Conservation (phyloP, 2,113 vertebrate genomes). For the Leucopsar rothschildi region DNA sequence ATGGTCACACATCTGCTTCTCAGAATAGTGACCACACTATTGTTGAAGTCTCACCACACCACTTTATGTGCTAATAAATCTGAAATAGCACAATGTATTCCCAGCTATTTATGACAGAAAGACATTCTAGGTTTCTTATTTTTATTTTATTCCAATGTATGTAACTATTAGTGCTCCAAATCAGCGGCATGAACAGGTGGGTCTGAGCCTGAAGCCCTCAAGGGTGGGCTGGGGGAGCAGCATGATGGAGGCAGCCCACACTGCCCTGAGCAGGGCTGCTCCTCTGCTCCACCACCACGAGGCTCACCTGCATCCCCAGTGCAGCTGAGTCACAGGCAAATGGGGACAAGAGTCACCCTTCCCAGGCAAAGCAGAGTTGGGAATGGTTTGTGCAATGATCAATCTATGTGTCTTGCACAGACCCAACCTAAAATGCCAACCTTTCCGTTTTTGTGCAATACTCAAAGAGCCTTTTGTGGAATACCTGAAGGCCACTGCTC, state of each 20-base stretch:
- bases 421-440: not conserved
- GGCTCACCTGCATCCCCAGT: not conserved
- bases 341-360: not conserved
- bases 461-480: not conserved
- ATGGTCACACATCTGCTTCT: not conserved
- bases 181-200: not conserved
- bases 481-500: not conserved
- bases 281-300: not conserved
- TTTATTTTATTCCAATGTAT: not conserved
- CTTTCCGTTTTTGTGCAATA: not conserved
- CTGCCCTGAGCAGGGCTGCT: not conserved
- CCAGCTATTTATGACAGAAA: not conserved
- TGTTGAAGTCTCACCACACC: not conserved
- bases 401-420: not conserved
- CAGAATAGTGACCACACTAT: not conserved
- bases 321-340: not conserved
- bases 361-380: not conserved
- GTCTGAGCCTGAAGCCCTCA: not conserved
- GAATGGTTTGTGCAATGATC: not conserved
- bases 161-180: not conserved
- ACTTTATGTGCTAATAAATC: not conserved
- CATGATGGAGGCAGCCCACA: fast-evolving
- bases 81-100: not conserved
- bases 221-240: not conserved
- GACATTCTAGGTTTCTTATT: not conserved